Evolutionary conservation across 2,888 invertebrate species (phyloP).

Genomic region (Spodoptera picta): DNA sequence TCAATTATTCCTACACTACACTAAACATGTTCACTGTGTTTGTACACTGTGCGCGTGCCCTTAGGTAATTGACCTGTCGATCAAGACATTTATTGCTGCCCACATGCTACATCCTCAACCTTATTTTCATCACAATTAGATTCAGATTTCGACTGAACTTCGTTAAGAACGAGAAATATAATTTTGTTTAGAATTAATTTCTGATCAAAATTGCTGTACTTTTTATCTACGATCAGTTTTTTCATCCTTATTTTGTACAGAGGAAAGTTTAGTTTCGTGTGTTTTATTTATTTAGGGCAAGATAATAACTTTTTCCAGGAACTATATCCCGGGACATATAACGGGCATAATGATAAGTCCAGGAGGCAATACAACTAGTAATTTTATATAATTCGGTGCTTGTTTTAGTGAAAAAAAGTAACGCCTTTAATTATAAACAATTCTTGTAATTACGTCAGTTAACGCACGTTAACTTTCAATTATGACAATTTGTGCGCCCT

Average conservation of each 20-base stretch:
- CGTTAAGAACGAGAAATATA: conserved; percentile 24
- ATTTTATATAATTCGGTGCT: conserved; percentile 76
- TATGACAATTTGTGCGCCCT: conserved; percentile 67
- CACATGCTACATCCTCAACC: conserved; percentile 26
- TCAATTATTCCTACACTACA: conserved; percentile 48
- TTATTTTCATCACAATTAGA: conserved; percentile 34
- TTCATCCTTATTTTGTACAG: conserved; percentile 10
- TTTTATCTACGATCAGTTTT: conserved; percentile 41
- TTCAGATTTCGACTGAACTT: conserved; percentile 25
- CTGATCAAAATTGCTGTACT: conserved; percentile 43
- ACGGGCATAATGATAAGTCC: conserved; percentile 63
- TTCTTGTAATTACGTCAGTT: conserved; percentile 70
- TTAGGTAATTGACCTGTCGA: conserved; percentile 63
- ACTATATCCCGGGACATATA: conserved; percentile 52
- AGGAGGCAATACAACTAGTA: conserved; percentile 68
- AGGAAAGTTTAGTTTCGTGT: conserved; percentile 30
- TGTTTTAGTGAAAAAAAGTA: conserved; percentile 70
- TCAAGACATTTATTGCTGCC: conserved; percentile 37
- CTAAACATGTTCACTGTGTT: conserved; percentile 50
- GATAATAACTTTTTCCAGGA: conserved; percentile 49
- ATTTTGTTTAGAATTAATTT: conserved; percentile 59
- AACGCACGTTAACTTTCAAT: conserved; percentile 74
- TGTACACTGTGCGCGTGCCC: conserved; percentile 62
- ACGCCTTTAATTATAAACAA: conserved; percentile 76
- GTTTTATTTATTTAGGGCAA: conserved; percentile 10